A percentile compares a stretch with the other conserved stretches of the same genome.
Conservation (phyloP, 2,888 invertebrate genomes). For the Dinocampus coccinellae region DNA sequence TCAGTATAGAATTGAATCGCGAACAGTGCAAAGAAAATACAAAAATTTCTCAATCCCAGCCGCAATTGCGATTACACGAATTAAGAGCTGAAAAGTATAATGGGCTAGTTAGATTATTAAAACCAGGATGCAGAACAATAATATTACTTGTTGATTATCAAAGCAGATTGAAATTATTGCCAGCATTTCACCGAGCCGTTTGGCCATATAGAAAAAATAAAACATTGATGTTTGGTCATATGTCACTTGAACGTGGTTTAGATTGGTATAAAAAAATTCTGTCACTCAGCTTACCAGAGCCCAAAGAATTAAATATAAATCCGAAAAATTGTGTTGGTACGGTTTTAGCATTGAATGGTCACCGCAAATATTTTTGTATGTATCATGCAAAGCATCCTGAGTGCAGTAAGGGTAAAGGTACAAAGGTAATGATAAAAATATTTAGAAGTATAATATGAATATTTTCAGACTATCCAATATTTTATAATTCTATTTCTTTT, state of each 20-base stretch:
- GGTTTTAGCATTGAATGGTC: slow-evolving; percentile 95
- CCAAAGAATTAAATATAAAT: slow-evolving; percentile 88
- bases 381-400: slow-evolving; percentile 97
- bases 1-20: slow-evolving; percentile 71
- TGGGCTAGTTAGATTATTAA: slow-evolving; percentile 90
- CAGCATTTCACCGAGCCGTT: slow-evolving; percentile 92
- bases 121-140: slow-evolving; percentile 95
- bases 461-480: background rate
- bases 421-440: slow-evolving; percentile 71
- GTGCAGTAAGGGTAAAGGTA: slow-evolving; percentile 74
- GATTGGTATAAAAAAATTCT: slow-evolving; percentile 94
- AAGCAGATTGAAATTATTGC: slow-evolving; percentile 87
- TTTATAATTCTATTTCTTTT: slow-evolving; percentile 10
- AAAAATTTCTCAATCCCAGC: slow-evolving; percentile 67
- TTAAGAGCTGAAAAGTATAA: slow-evolving; percentile 95
- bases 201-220: slow-evolving; percentile 96
- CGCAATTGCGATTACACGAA: slow-evolving; percentile 90
- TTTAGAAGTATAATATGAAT: background rate
- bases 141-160: slow-evolving; percentile 91
- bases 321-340: slow-evolving; percentile 97
- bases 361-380: slow-evolving; percentile 98
- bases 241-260: slow-evolving; percentile 92
- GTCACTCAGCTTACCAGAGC: slow-evolving; percentile 87
- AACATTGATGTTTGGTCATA: slow-evolving; percentile 93
- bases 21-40: slow-evolving; percentile 69